A percentile compares a stretch with the other conserved stretches of the same genome.
phyloP scores from a whole-genome alignment of 2,113 vertebrate genomes.

The Psilopsiagon aurifrons region DNA sequence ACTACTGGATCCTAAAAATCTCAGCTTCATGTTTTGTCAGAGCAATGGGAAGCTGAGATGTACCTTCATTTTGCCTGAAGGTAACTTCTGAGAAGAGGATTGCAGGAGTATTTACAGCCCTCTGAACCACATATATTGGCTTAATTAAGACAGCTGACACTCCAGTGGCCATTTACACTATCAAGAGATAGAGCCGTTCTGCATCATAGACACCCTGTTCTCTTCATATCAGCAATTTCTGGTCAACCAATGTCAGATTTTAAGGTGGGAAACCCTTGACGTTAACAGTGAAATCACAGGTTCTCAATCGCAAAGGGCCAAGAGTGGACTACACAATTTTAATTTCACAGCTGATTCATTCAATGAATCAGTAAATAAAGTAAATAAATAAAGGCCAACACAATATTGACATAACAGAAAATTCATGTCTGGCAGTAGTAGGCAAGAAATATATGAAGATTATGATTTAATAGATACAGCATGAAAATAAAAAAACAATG shows the following conservation, averaged over 20 bases:
- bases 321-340: not conserved
- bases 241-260: not conserved
- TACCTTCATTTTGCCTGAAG: slow-evolving; percentile 7
- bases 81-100: not conserved
- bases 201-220: not conserved
- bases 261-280: not conserved
- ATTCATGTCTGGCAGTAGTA: not conserved
- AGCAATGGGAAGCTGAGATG: not conserved
- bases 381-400: not conserved
- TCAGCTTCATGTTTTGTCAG: not conserved
- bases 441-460: not conserved
- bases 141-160: not conserved
- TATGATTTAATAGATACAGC: not conserved
- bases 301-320: not conserved
- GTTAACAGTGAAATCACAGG: not conserved
- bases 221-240: not conserved
- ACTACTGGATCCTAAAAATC: not conserved
- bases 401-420: not conserved
- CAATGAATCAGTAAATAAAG: not conserved
- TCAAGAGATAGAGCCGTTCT: not conserved
- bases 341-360: not conserved
- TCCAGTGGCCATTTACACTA: not conserved
- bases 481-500: not conserved
- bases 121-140: not conserved
- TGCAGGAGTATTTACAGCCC: not conserved